A percentile compares a stretch with the other conserved stretches of the same genome.
These are phyloP conservation scores for Antrozous pallidus DNA, from an alignment of 2,797 vertebrate genomes.

Conservation along the genomic window DNA sequence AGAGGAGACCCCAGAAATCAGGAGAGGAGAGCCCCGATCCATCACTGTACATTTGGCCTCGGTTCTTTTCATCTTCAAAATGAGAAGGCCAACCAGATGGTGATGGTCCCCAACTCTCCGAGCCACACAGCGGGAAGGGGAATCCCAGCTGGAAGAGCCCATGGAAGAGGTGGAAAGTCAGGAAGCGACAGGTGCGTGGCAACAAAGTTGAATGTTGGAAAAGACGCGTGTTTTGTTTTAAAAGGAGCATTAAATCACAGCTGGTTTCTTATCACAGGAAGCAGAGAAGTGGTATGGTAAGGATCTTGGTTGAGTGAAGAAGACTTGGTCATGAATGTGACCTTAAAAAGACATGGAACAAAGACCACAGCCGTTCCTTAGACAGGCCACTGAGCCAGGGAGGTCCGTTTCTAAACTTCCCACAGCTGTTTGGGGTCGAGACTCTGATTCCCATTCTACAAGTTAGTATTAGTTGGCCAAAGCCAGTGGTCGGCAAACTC, in stretches of 20 bases:
- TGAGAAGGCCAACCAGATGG: neutral
- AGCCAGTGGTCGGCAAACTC: too few species aligned
- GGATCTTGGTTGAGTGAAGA: neutral
- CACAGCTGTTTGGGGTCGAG: neutral
- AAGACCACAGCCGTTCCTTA: neutral
- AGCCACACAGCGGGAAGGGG: neutral
- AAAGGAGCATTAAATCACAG: neutral
- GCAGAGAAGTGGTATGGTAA: neutral
- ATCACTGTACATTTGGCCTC: neutral
- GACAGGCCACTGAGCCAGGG: neutral
- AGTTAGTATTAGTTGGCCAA: rapidly evolving
- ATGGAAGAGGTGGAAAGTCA: too few species aligned
- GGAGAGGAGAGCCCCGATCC: rapidly evolving
- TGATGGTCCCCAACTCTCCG: neutral
- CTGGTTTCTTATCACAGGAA: neutral
- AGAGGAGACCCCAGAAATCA: neutral
- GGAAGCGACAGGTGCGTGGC: neutral
- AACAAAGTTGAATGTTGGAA: neutral
- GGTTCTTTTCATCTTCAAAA: neutral
- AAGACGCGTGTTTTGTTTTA: neutral
- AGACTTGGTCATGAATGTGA: neutral
- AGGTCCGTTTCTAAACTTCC: neutral
- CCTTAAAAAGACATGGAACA: neutral
- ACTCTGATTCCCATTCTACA: neutral
- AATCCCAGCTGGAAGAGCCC: neutral